A percentile compares a stretch with the other conserved stretches of the same genome.
These are phyloP conservation scores for Harpagifer antarcticus DNA, from an alignment of 2,797 vertebrate genomes.

Conservation along the genomic window DNA sequence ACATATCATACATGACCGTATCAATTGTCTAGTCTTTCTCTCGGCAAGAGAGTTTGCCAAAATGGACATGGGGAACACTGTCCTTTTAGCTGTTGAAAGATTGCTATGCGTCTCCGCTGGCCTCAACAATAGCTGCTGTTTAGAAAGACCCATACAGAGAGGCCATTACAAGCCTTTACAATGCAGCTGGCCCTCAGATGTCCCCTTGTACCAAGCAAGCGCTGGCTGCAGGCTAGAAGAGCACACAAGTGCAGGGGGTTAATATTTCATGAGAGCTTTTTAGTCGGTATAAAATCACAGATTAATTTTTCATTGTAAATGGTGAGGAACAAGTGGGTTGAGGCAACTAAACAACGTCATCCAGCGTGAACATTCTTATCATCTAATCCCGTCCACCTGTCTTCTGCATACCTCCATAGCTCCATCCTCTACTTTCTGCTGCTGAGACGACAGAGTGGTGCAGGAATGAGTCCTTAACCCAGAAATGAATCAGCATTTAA, in stretches of 20 bases:
- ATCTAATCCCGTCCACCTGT: neutral
- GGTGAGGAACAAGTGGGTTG: slow-evolving; percentile 29
- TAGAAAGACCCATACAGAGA: neutral
- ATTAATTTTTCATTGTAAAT: slow-evolving; percentile 72
- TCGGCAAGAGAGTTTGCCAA: neutral
- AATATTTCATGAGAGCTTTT: slow-evolving; percentile 77
- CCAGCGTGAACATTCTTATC: neutral
- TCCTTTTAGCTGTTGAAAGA: neutral
- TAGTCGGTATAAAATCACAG: slow-evolving; percentile 61
- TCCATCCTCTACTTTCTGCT: neutral
- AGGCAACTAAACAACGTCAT: slow-evolving; percentile 41
- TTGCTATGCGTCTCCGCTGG: neutral
- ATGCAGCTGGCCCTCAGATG: slow-evolving; percentile 21
- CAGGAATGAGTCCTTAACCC: too few species aligned
- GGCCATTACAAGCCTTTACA: neutral
- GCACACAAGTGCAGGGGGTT: slow-evolving; percentile 55
- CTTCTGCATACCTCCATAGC: neutral
- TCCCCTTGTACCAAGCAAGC: slow-evolving; percentile 4
- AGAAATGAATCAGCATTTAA: too few species aligned
- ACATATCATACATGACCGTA: neutral
- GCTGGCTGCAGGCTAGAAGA: slow-evolving; percentile 14
- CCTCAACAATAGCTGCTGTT: neutral
- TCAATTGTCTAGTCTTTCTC: neutral
- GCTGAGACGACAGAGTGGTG: neutral
- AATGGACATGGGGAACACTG: neutral